phyloP scores from a whole-genome alignment of 2,797 vertebrate species.

The Vespertilio murinus region DNA sequence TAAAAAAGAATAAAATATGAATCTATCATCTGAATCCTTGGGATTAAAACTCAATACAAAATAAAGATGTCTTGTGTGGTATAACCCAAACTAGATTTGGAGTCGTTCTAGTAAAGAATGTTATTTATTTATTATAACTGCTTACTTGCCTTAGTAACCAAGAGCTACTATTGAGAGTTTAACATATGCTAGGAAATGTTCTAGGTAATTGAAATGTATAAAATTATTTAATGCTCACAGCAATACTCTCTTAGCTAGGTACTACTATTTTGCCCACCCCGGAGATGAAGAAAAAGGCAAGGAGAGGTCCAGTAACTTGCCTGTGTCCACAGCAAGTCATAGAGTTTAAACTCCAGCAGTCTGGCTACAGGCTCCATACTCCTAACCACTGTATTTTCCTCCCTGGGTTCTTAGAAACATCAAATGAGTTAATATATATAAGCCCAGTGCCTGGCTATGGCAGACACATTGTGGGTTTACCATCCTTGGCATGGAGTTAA shows the following conservation, averaged over 20 bases:
- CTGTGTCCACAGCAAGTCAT: background rate
- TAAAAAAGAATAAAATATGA: conserved; percentile 12
- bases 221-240: background rate
- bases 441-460: background rate
- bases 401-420: background rate
- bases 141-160: background rate
- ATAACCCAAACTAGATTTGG: background rate
- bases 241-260: background rate
- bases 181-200: background rate
- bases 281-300: background rate
- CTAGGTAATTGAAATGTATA: background rate
- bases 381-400: background rate
- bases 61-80: background rate
- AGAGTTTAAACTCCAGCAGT: background rate
- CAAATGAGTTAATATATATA: background rate
- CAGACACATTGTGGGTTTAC: background rate
- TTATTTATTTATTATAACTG: background rate
- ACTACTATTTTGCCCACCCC: background rate
- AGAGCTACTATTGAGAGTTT: background rate
- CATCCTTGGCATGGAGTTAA: background rate
- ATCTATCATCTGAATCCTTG: background rate
- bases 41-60: background rate
- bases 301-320: background rate
- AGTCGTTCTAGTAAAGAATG: background rate
- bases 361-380: background rate